Conservation (phyloP, 1,140 invertebrate species). For the Linepithema humile region DNA sequence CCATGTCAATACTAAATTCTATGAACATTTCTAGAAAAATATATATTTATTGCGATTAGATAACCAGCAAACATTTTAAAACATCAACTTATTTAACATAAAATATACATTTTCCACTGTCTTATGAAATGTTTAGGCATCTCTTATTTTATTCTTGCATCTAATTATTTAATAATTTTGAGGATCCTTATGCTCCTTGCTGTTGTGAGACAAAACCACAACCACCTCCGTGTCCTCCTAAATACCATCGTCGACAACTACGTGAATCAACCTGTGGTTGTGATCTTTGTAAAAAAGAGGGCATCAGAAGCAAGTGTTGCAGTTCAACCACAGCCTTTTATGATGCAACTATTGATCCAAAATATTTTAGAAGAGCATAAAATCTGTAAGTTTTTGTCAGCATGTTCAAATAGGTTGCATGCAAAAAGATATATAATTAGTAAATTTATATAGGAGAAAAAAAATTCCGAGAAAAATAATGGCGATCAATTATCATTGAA, state of each 20-base stretch:
- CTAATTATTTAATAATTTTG: neutral
- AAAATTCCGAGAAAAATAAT: neutral
- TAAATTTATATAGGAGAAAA: neutral
- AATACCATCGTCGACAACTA: conserved; percentile 25
- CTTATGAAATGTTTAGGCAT: no score
- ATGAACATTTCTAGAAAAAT: no score
- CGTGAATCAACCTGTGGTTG: conserved; percentile 62
- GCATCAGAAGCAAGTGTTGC: conserved; percentile 61
- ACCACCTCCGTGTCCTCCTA: conserved; percentile 65
- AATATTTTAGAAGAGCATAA: conserved; percentile 49
- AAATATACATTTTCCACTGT: no score
- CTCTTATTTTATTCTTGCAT: neutral
- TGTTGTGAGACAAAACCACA: conserved; percentile 45
- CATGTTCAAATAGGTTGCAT: neutral
- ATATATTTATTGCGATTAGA: no score
- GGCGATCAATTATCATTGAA: neutral
- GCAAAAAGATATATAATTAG: neutral
- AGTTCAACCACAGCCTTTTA: conserved; percentile 16
- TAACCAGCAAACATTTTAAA: no score
- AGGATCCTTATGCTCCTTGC: conserved; percentile 67
- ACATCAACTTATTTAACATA: no score
- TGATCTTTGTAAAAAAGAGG: conserved; percentile 65
- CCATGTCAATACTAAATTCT: no score
- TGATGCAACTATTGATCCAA: neutral
- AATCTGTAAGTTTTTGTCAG: neutral